Conservation (phyloP, 2,888 invertebrate genomes). For the Drosophila sordidapex region DNA sequence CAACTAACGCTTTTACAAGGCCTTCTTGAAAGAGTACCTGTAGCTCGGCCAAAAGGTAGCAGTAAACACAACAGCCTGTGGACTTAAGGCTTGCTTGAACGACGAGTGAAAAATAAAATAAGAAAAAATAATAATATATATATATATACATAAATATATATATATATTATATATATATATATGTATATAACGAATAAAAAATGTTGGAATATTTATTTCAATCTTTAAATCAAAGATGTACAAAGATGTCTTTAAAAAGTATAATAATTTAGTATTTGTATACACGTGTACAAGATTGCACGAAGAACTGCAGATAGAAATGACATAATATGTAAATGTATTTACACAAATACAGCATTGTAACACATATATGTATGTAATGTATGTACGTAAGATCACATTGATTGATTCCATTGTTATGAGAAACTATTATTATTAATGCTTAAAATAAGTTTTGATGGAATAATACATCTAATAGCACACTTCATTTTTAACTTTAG, state of each 20-base stretch:
- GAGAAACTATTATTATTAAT: background rate
- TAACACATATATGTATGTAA: background rate
- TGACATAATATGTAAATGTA: conserved; percentile 1
- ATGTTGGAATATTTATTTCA: conserved; percentile 1
- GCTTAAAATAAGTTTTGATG: background rate
- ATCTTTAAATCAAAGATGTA: conserved; percentile 1
- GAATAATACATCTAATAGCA: conserved; percentile 4
- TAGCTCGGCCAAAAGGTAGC: background rate
- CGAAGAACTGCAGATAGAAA: conserved; percentile 1
- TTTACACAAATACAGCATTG: background rate
- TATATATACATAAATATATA: background rate
- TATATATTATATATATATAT: background rate
- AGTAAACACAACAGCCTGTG: background rate
- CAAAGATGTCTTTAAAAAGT: conserved; percentile 4
- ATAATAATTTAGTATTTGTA: conserved; percentile 4
- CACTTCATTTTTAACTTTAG: background rate
- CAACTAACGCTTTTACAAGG: background rate
- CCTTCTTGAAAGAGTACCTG: background rate
- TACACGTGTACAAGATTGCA: background rate
- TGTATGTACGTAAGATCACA: background rate
- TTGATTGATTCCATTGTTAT: conserved; percentile 1
- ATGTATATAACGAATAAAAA: background rate
- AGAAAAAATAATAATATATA: background rate
- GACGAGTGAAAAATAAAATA: background rate
- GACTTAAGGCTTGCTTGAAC: background rate